Evolutionary conservation across 2,797 vertebrate genomes (phyloP).

Genomic region (Catamblyrhynchus diadema): DNA sequence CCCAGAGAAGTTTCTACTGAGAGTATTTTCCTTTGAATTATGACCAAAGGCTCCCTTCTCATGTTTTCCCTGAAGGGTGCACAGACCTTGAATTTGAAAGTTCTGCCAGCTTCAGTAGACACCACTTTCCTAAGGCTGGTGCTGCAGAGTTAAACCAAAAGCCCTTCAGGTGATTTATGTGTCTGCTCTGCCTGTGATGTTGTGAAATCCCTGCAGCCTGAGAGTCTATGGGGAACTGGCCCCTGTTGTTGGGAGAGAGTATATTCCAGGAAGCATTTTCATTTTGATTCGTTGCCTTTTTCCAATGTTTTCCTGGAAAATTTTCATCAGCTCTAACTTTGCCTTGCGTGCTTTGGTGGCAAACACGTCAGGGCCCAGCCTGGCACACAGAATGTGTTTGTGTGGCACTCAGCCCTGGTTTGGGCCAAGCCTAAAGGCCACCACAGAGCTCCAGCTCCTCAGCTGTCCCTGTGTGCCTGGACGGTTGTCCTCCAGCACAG

Average conservation of each 20-base stretch:
- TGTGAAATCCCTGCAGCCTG: not conserved
- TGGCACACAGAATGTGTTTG: accelerated
- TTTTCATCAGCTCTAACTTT: not conserved
- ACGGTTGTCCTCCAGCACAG: not conserved
- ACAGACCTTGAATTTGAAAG: not conserved
- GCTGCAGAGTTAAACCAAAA: not conserved
- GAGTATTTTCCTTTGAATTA: not conserved
- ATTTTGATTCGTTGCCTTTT: not conserved
- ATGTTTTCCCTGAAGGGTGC: not conserved
- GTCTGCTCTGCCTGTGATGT: not conserved
- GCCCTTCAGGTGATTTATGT: not conserved
- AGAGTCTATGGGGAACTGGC: not conserved
- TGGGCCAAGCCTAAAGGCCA: not conserved
- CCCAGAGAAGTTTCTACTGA: not conserved
- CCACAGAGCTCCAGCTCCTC: not conserved
- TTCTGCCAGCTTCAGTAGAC: not conserved
- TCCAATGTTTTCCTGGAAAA: not conserved
- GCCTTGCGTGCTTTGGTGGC: not conserved
- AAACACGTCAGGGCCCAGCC: not conserved
- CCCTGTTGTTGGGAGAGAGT: not conserved
- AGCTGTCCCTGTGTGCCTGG: not conserved
- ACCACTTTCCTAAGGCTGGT: not conserved
- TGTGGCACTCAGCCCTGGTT: not conserved
- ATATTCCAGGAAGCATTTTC: not conserved
- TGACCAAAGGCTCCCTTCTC: not conserved